phyloP scores from a whole-genome alignment of 2,113 vertebrate genomes.

The Addax nasomaculatus region DNA sequence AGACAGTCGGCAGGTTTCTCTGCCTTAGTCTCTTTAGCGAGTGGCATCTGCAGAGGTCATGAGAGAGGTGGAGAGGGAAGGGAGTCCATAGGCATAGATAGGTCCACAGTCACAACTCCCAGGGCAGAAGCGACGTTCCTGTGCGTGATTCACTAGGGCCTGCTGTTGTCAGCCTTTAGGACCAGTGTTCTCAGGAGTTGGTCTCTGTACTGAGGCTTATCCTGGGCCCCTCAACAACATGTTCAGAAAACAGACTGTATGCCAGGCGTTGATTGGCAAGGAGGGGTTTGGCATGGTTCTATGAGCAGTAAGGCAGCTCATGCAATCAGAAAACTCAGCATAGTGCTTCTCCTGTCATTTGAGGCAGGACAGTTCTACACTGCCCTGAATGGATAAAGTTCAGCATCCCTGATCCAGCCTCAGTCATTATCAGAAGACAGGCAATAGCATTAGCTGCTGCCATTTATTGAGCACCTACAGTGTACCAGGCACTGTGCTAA shows the following conservation, averaged over 20 bases:
- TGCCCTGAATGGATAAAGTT: background rate
- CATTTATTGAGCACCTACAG: background rate
- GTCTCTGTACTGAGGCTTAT: background rate
- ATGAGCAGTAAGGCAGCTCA: background rate
- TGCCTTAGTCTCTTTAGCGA: background rate
- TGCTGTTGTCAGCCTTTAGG: background rate
- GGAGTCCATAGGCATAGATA: background rate
- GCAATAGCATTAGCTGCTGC: too few species aligned
- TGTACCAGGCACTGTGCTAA: background rate
- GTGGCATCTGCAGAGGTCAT: background rate
- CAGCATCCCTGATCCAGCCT: background rate
- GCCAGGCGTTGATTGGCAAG: background rate
- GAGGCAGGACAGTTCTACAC: background rate
- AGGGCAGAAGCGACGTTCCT: background rate
- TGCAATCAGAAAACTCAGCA: background rate
- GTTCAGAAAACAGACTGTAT: background rate
- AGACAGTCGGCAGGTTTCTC: background rate
- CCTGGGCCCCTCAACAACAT: too few species aligned
- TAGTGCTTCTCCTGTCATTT: background rate
- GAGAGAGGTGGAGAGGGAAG: background rate
- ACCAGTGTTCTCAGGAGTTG: background rate
- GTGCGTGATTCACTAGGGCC: background rate
- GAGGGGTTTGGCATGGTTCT: background rate
- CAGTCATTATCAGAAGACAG: background rate
- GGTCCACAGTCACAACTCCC: background rate